A percentile compares a stretch with the other conserved stretches of the same genome.
Evolutionary conservation across 2,113 vertebrate species (phyloP).

Genomic region (Lepisosteus oculatus): DNA sequence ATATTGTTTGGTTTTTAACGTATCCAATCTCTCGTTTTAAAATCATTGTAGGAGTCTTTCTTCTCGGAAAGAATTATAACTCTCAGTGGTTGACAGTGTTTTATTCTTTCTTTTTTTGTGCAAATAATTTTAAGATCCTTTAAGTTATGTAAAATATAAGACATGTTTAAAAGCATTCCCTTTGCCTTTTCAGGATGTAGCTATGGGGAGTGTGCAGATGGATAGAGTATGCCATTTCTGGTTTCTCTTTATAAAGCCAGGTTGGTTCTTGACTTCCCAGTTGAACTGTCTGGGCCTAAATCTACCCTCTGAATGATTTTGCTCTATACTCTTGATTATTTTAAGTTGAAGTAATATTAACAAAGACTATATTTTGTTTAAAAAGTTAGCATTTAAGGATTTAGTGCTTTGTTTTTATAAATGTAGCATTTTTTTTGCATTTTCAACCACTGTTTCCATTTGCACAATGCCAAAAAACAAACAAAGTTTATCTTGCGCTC

Average conservation of each 20-base stretch:
- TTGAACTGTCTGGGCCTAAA: conserved; percentile 18
- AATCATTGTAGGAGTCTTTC: conserved; percentile 55
- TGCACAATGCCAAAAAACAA: conserved; percentile 62
- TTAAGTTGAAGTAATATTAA: conserved; percentile 6
- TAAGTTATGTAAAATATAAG: conserved; percentile 72
- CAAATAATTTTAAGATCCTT: conserved; percentile 71
- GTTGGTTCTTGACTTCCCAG: conserved; percentile 11
- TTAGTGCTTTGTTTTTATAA: neutral
- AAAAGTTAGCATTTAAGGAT: conserved; percentile 11
- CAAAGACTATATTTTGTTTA: conserved; percentile 12
- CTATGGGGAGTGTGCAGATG: conserved; percentile 37
- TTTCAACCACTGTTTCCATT: conserved; percentile 30
- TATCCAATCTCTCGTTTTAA: conserved; percentile 51
- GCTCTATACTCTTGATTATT: neutral
- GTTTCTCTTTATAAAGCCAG: conserved; percentile 33
- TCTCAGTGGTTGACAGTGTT: conserved; percentile 38
- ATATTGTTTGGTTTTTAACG: conserved; percentile 46
- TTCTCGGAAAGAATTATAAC: conserved; percentile 35
- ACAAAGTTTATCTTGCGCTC: conserved; percentile 2
- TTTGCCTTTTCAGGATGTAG: conserved; percentile 61
- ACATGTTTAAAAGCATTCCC: conserved; percentile 71
- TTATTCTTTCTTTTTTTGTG: conserved; percentile 58
- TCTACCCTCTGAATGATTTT: conserved; percentile 14
- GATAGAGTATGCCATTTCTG: conserved; percentile 46
- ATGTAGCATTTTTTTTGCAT: conserved; percentile 6